Evolutionary conservation across 2,888 invertebrate genomes (phyloP).

Genomic region (Hyles lineata): DNA sequence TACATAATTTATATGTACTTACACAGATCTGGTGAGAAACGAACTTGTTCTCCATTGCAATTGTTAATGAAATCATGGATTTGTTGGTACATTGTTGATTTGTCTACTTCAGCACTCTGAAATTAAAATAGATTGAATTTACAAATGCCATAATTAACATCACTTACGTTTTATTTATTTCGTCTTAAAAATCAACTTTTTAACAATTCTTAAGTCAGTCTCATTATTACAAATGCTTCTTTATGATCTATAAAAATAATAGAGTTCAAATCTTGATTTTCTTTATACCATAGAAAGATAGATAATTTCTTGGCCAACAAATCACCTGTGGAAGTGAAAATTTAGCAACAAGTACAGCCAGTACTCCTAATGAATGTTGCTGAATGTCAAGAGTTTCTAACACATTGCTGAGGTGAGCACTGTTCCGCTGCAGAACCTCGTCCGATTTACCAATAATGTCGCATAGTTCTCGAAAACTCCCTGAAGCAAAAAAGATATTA

Average conservation of each 20-base stretch:
- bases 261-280: neutral
- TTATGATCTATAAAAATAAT: too few relatives aligned
- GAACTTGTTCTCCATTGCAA: conserved; percentile 95
- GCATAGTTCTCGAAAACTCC: conserved; percentile 90
- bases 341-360: conserved; percentile 94
- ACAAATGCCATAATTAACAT: neutral
- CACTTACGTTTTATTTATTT: too few relatives aligned
- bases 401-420: conserved; percentile 94
- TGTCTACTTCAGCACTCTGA: conserved; percentile 76
- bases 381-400: conserved; percentile 95
- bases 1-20: conserved; percentile 68
- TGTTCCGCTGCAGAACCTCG: conserved; percentile 92
- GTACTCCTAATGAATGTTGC: conserved; percentile 95
- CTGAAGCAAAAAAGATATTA: conserved; percentile 69
- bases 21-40: conserved; percentile 94
- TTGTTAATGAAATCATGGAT: conserved; percentile 94
- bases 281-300: neutral
- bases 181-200: too few relatives aligned
- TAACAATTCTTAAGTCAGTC: too few relatives aligned
- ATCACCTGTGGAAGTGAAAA: conserved; percentile 86
- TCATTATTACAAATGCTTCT: too few relatives aligned
- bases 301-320: neutral
- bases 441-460: conserved; percentile 91
- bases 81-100: conserved; percentile 87
- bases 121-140: conserved; percentile 34